These are phyloP conservation scores for Pachycephala philippinensis DNA, from an alignment of 2,113 vertebrate species.

Conservation along the genomic window DNA sequence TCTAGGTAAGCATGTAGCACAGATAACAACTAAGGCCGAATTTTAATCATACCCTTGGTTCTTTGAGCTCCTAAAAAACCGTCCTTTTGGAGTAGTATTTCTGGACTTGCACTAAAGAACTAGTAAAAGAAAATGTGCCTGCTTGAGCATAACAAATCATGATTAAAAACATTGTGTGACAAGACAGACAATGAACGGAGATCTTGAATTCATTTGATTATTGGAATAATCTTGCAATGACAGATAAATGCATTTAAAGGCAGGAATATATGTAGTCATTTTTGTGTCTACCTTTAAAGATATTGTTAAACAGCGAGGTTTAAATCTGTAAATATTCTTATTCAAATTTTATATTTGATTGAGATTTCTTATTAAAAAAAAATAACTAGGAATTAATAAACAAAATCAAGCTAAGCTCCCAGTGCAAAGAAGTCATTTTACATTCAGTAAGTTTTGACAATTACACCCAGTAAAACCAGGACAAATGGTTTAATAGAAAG, in stretches of 20 bases:
- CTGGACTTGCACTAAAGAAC: neutral
- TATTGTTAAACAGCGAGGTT: neutral
- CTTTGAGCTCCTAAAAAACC: neutral
- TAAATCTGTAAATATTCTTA: neutral
- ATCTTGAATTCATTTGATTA: neutral
- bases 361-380: neutral
- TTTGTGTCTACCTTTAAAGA: neutral
- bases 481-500: neutral
- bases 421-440: neutral
- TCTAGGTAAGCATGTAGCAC: neutral
- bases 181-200: neutral
- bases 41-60: neutral
- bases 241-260: neutral
- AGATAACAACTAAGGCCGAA: neutral
- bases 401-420: neutral
- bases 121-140: neutral
- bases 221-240: neutral
- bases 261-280: neutral
- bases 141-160: neutral
- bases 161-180: neutral
- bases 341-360: neutral
- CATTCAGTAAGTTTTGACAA: neutral
- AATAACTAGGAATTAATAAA: neutral
- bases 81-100: neutral
- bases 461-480: neutral